Evolutionary conservation across 2,113 vertebrate species (phyloP), one percentile per base, ranked within the genome.

Genomic region (Gambusia affinis): DNA sequence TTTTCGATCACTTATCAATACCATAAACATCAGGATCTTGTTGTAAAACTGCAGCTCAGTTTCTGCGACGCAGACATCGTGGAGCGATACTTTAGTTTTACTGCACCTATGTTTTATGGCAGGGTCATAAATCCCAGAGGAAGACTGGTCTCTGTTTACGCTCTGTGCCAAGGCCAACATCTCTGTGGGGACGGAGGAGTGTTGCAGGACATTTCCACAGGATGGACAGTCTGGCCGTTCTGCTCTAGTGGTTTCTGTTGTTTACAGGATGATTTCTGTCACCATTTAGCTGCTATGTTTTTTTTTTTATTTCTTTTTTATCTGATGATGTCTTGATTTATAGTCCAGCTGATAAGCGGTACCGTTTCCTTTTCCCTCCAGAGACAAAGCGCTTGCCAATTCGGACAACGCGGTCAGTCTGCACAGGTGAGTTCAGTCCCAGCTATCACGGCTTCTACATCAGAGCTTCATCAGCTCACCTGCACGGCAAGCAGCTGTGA

Each of bases 341-440:
- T 33, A 31, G 27, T 65, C 70, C 27, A 72, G 54, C 6, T 79
- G 64, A 85, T 12, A 15, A 1, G 15, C 68, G 3, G 28, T 61
- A 15, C 29, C 42, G 31, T 72, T 91, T 77, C 19, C 69, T 88
- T 75, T 78, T 61, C 62, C 15, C n/a, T 57, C 63, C 84, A 95
- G 94, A 75, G 92, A 93, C 0, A 91, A 94, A 60, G 72, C 70
- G 0, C 10, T 80, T 8, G 17, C 71, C 70, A 87, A 88, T 67
- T 72, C 84, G 74, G 91, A 93, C 62, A 90, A 86, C 42, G 72
- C 63, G 0, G 69, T 91, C 28, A 87, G 77, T 72, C 54, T 33
- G n/a, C 88, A 71, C 47, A 94, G 93, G 94, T 95, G 80, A 92
- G 83, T 35, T 0, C 1, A 15, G n/a, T n/a, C 51, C 66, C 57